Conservation (phyloP, 1,140 invertebrate species). For the Cydia amplana region DNA sequence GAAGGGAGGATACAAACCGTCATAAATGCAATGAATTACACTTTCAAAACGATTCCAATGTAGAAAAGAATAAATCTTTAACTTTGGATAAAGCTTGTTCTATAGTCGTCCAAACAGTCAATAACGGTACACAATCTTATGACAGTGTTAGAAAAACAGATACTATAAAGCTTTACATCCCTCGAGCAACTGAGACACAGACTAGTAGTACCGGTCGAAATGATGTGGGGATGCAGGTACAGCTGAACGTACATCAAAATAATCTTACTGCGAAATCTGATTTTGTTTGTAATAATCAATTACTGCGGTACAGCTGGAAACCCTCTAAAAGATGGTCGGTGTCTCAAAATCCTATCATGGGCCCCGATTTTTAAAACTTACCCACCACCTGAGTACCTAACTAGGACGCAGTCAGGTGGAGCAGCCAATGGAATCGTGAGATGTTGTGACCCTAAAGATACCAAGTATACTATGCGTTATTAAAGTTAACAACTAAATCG, state of each 20-base stretch:
- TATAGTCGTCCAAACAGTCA: slow-evolving; percentile 49
- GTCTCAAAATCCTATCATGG: slow-evolving; percentile 49
- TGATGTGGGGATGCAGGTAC: not conserved
- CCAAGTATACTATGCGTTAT: too few species aligned
- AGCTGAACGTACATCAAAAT: not conserved
- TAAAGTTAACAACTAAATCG: too few species aligned
- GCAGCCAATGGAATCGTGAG: too few species aligned
- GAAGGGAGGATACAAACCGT: slow-evolving; percentile 36
- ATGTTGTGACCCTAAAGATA: too few species aligned
- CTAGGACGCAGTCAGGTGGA: too few species aligned
- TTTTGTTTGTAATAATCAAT: not conserved
- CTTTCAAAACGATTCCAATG: slow-evolving; percentile 51
- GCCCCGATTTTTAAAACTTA: slow-evolving; percentile 60
- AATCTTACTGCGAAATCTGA: not conserved
- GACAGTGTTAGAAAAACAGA: slow-evolving; percentile 35
- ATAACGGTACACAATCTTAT: slow-evolving; percentile 53
- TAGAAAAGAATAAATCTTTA: slow-evolving; percentile 34
- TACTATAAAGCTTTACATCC: not conserved
- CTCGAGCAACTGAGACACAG: not conserved
- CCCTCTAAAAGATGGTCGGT: slow-evolving; percentile 55
- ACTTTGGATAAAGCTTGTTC: slow-evolving; percentile 55
- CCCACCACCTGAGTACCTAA: not conserved
- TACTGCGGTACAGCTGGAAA: not conserved
- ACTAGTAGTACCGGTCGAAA: not conserved
- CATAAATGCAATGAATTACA: slow-evolving; percentile 40